Conservation (phyloP, 1,140 invertebrate genomes). For the Drosophila hydei region DNA sequence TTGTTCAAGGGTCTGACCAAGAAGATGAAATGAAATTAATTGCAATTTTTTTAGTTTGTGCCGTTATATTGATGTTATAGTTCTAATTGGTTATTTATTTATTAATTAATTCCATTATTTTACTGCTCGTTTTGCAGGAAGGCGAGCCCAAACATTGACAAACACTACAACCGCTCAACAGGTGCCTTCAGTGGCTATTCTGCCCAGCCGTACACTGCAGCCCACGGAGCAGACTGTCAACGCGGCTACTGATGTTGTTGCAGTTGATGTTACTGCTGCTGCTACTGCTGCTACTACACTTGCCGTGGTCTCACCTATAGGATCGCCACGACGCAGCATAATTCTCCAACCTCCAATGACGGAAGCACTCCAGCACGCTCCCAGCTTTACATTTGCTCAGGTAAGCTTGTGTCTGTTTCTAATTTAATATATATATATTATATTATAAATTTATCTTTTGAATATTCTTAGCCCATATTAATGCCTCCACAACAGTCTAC, state of each 20-base stretch:
- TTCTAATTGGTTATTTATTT: conserved; percentile 6
- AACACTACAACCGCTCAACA: conserved; percentile 38
- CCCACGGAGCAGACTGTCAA: conserved; percentile 20
- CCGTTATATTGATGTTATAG: conserved; percentile 5
- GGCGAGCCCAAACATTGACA: conserved; percentile 71
- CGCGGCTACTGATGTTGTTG: not conserved
- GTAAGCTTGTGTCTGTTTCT: conserved; percentile 14
- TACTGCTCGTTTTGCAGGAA: conserved; percentile 58
- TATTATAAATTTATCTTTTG: not conserved
- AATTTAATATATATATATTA: too few species aligned
- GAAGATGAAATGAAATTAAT: conserved; percentile 37
- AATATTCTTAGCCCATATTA: conserved; percentile 46
- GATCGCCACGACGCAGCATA: conserved; percentile 84
- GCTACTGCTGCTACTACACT: conserved; percentile 24
- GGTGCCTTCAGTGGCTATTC: conserved; percentile 50
- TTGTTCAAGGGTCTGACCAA: conserved; percentile 50
- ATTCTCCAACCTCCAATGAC: conserved; percentile 84
- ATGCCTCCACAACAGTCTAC: conserved; percentile 42
- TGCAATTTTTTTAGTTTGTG: conserved; percentile 11
- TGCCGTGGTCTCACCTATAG: conserved; percentile 54
- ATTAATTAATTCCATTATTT: conserved; percentile 15
- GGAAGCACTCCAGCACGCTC: conserved; percentile 79
- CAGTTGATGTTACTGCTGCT: not conserved
- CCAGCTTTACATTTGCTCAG: conserved; percentile 68
- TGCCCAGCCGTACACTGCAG: conserved; percentile 31